Conservation (phyloP, 1,140 invertebrate species). For the Mamestra configurata region DNA sequence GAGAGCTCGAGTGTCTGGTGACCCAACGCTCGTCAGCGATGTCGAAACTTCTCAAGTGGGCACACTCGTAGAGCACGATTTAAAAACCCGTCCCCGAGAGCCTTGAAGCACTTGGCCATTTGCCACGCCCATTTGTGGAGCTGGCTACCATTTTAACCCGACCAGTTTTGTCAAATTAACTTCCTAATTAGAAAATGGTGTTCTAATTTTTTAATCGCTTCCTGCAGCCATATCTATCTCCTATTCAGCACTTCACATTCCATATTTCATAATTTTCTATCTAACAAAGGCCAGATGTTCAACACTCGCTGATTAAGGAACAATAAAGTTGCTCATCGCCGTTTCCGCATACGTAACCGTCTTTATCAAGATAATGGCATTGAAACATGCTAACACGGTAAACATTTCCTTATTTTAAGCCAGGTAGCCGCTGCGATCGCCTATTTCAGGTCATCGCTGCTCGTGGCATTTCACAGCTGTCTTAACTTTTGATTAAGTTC, state of each 20-base stretch:
- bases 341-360: conserved; percentile 80
- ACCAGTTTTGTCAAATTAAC: conserved; percentile 58
- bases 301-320: conserved; percentile 66
- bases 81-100: conserved; percentile 77
- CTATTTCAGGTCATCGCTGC: conserved; percentile 35
- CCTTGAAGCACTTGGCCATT: conserved; percentile 79
- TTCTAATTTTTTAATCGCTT: conserved; percentile 4
- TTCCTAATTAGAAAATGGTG: conserved; percentile 58
- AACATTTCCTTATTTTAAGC: conserved; percentile 66
- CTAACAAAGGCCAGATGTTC: conserved; percentile 68
- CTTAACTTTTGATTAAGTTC: conserved; percentile 18
- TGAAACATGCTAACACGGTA: conserved; percentile 72
- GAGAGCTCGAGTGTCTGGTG: conserved; percentile 54
- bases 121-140: conserved; percentile 78
- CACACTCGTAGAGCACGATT: conserved; percentile 70
- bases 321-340: conserved; percentile 69
- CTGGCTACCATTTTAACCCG: conserved; percentile 65
- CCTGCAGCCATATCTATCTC: not conserved
- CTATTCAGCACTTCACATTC: not conserved
- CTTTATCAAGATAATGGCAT: conserved; percentile 79
- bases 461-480: not conserved
- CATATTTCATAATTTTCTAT: conserved; percentile 53
- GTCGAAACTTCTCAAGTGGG: conserved; percentile 78
- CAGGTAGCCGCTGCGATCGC: conserved; percentile 14
- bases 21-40: conserved; percentile 63